A percentile compares a stretch with the other conserved stretches of the same genome.
phyloP scores from a whole-genome alignment of 2,113 vertebrate genomes.

The Hemiprocne comata region DNA sequence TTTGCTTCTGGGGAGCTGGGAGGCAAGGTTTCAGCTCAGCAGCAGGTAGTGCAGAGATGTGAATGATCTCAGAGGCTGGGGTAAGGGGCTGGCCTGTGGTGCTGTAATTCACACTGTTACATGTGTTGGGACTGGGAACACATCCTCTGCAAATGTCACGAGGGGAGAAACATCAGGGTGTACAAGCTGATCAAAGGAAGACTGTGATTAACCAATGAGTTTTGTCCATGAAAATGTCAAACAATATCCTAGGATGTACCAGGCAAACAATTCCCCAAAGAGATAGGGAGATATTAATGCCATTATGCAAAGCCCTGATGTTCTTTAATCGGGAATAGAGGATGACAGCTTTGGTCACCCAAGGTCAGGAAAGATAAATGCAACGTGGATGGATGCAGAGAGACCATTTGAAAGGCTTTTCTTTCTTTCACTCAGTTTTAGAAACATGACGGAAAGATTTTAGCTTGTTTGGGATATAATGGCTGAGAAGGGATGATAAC shows the following conservation, averaged over 20 bases:
- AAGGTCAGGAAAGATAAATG: constrained; percentile 20
- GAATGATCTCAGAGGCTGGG: neutral
- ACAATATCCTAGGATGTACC: neutral
- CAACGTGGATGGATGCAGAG: neutral
- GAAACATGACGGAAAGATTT: neutral
- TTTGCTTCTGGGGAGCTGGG: neutral
- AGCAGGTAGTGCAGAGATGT: neutral
- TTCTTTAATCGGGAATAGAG: neutral
- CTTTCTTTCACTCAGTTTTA: neutral
- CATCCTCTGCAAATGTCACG: constrained; percentile 42
- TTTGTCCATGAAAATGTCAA: constrained; percentile 62
- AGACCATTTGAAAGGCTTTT: neutral
- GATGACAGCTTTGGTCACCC: constrained; percentile 1
- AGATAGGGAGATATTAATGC: neutral
- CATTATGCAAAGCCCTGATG: neutral
- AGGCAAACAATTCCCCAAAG: constrained; percentile 17
- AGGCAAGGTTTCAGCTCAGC: neutral
- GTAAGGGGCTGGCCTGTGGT: neutral
- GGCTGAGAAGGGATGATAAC: neutral
- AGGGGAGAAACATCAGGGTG: constrained; percentile 19
- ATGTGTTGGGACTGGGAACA: neutral
- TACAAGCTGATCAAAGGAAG: constrained; percentile 55
- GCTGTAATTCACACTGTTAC: constrained; percentile 15
- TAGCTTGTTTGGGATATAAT: neutral
- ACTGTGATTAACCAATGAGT: constrained; percentile 10